phyloP scores from a whole-genome alignment of 2,797 vertebrate genomes.

The Paramormyrops hopkinsi region DNA sequence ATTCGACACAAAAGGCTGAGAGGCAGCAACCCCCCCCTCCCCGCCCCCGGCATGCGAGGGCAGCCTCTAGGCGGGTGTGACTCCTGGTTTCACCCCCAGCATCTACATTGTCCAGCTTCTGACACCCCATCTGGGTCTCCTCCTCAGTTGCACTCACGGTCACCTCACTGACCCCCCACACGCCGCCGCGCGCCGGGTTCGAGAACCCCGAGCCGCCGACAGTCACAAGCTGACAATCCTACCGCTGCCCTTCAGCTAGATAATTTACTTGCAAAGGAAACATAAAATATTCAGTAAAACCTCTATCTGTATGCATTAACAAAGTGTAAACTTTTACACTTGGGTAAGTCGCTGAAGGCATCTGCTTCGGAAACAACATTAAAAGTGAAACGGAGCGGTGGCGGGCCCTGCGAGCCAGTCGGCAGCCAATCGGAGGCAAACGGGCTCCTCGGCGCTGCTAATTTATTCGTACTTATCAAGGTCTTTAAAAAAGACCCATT shows the following conservation, averaged over 20 bases:
- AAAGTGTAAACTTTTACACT: conserved; percentile 12
- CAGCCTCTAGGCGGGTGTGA: neutral
- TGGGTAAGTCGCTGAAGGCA: conserved; percentile 1
- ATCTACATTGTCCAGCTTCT: neutral
- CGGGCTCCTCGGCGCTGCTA: conserved; percentile 2
- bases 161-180: neutral
- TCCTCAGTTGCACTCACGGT: neutral
- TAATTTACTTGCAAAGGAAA: conserved; percentile 12
- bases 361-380: conserved; percentile 4
- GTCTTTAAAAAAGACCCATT: conserved; percentile 44
- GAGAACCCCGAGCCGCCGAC: neutral
- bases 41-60: conserved; percentile 32
- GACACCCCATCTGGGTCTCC: neutral
- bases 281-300: conserved; percentile 9
- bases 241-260: neutral
- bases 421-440: neutral
- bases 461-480: conserved; percentile 34
- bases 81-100: neutral
- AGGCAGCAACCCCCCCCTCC: conserved; percentile 54
- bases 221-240: neutral
- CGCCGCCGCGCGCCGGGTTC: neutral
- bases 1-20: conserved; percentile 8
- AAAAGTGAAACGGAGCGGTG: neutral
- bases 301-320: conserved; percentile 13
- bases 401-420: neutral